phyloP scores from a whole-genome alignment of 2,113 vertebrate genomes.

The Merops nubicus region DNA sequence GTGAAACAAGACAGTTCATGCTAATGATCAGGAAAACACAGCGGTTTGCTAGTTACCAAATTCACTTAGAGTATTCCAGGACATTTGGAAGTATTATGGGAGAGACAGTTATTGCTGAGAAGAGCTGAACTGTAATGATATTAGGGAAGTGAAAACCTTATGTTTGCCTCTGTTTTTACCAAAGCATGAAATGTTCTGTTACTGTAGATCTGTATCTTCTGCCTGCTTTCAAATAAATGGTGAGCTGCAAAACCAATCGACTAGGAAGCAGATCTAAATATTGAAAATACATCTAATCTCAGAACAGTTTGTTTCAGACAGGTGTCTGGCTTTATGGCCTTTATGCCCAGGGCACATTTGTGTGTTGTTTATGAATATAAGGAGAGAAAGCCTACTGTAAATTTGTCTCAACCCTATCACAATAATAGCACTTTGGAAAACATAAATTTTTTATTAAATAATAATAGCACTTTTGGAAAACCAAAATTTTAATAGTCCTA shows the following conservation, averaged over 20 bases:
- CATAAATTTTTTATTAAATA: too few species aligned
- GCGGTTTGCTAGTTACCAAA: neutral
- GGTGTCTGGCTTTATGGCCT: neutral
- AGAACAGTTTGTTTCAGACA: neutral
- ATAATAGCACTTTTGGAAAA: neutral
- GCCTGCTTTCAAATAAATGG: neutral
- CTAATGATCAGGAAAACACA: constrained; percentile 29
- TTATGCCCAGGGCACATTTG: neutral
- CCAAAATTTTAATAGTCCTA: neutral
- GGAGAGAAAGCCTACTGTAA: neutral
- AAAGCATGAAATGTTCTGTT: constrained; percentile 9
- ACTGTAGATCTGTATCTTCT: neutral
- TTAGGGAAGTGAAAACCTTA: constrained; percentile 32
- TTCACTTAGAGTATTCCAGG: constrained; percentile 38
- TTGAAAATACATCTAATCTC: neutral
- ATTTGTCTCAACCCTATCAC: neutral
- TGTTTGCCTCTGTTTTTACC: constrained; percentile 35
- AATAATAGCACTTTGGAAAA: neutral
- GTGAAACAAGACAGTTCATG: constrained; percentile 29
- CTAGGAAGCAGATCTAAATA: neutral
- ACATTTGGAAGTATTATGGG: constrained; percentile 28
- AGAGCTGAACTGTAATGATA: constrained; percentile 40
- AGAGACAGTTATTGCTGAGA: constrained; percentile 44
- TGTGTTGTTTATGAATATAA: neutral
- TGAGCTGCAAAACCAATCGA: neutral